Percentiles rank a stretch among this genome's conserved stretches.
Conservation (phyloP, 1,140 invertebrate genomes). For the Drosophila aff. region DNA sequence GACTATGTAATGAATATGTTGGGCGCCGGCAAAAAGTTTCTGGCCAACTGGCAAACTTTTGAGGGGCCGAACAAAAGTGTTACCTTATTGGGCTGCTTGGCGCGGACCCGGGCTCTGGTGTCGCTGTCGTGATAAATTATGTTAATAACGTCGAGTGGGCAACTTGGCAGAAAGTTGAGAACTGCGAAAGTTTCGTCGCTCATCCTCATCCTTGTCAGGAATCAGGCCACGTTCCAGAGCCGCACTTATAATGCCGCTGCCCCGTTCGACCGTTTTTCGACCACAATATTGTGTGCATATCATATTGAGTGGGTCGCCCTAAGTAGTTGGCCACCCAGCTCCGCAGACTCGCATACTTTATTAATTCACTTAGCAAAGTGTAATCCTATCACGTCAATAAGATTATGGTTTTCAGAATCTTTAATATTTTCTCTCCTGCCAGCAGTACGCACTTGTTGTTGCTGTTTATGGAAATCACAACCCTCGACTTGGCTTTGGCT, state of each 20-base stretch:
- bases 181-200: constrained; percentile 55
- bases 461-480: constrained; percentile 78
- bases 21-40: constrained; percentile 35
- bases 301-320: constrained; percentile 72
- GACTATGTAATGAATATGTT: constrained; percentile 79
- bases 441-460: constrained; percentile 55
- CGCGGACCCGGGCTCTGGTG: constrained; percentile 46
- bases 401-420: constrained; percentile 84
- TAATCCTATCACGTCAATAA: constrained; percentile 85
- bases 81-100: constrained; percentile 73
- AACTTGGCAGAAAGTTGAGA: constrained; percentile 70
- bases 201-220: constrained; percentile 74
- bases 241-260: constrained; percentile 16
- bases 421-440: constrained; percentile 74
- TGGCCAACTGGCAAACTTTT: constrained; percentile 27
- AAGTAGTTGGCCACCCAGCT: constrained; percentile 64
- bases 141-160: constrained; percentile 73
- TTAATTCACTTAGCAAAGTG: constrained; percentile 85
- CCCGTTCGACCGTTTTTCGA: constrained; percentile 51
- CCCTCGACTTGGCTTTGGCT: constrained; percentile 61
- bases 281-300: constrained; percentile 79
- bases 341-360: constrained; percentile 62
- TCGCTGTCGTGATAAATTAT: constrained; percentile 81
- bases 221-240: constrained; percentile 62
- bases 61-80: constrained; percentile 61